These are phyloP conservation scores for Takifugu flavidus DNA, from an alignment of 2,113 vertebrate genomes.

Conservation along the genomic window DNA sequence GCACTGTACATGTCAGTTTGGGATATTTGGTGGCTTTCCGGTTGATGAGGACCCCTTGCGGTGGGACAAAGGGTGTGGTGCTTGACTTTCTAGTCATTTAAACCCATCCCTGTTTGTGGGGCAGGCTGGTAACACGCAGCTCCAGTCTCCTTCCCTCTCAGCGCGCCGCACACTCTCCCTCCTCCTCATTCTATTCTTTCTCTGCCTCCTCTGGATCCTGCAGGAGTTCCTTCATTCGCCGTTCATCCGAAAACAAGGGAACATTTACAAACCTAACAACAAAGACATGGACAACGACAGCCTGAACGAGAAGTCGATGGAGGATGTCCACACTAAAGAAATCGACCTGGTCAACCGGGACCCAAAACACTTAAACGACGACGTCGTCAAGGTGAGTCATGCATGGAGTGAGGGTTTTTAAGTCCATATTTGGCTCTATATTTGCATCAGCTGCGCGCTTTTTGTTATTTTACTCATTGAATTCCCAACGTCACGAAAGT, in stretches of 20 bases:
- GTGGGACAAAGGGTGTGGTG: conserved; percentile 83
- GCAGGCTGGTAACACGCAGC: conserved; percentile 57
- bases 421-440: not conserved
- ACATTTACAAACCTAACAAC: conserved; percentile 99
- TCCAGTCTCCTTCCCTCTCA: conserved; percentile 46
- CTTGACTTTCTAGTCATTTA: conserved; percentile 67
- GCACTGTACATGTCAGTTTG: not conserved
- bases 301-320: conserved; percentile 83
- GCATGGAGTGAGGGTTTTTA: not conserved
- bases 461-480: not conserved
- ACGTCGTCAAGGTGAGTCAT: conserved; percentile 90
- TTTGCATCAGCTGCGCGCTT: not conserved
- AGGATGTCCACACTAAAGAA: conserved; percentile 93
- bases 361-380: conserved; percentile 91
- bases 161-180: conserved; percentile 32
- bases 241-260: conserved; percentile 93
- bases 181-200: conserved; percentile 29
- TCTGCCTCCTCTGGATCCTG: conserved; percentile 46
- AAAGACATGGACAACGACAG: conserved; percentile 93
- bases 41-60: conserved; percentile 83
- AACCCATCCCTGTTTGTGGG: conserved; percentile 72
- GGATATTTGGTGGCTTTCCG: conserved; percentile 10
- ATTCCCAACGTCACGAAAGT: not conserved
- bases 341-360: conserved; percentile 97
- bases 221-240: conserved; percentile 89